These are phyloP conservation scores for Phocoena phocoena DNA, from an alignment of 2,113 vertebrate genomes.

Conservation along the genomic window DNA sequence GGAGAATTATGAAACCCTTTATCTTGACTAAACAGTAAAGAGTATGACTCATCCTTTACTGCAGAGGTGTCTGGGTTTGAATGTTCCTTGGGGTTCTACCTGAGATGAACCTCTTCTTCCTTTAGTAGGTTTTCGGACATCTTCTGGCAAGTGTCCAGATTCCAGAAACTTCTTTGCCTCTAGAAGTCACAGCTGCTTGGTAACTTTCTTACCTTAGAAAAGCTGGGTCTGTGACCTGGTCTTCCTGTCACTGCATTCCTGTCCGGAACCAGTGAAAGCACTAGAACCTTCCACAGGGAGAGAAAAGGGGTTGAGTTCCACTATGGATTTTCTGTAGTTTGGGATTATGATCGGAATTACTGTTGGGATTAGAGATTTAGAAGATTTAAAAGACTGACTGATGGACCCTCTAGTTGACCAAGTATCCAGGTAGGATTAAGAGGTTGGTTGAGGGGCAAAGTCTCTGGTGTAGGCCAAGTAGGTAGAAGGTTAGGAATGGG, in stretches of 20 bases:
- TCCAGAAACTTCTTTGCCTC: constrained; percentile 34
- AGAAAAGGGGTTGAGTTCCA: constrained; percentile 33
- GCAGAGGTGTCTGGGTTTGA: not conserved
- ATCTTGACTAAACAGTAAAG: not conserved
- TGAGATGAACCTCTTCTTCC: constrained; percentile 18
- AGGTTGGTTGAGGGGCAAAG: not conserved
- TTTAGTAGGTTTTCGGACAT: constrained; percentile 33
- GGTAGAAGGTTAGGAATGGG: not conserved
- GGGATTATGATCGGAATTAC: not conserved
- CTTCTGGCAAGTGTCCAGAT: constrained; percentile 46
- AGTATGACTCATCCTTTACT: not conserved
- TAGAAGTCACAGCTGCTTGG: constrained; percentile 3
- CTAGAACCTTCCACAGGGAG: not conserved
- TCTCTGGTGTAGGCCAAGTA: not conserved
- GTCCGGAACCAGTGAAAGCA: constrained; percentile 11
- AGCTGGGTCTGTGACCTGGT: constrained; percentile 42
- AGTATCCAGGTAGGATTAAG: constrained; percentile 16
- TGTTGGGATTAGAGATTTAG: not conserved
- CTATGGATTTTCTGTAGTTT: constrained; percentile 9
- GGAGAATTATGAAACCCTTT: constrained; percentile 12
- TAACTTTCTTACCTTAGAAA: constrained; percentile 41
- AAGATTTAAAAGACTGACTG: not conserved
- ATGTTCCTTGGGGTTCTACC: not conserved
- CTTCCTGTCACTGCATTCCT: constrained; percentile 10
- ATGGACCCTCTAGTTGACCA: not conserved